Percentiles rank a stretch among this genome's conserved stretches.
Conservation (phyloP, 2,113 vertebrate species). For the Eublepharis macularius region DNA sequence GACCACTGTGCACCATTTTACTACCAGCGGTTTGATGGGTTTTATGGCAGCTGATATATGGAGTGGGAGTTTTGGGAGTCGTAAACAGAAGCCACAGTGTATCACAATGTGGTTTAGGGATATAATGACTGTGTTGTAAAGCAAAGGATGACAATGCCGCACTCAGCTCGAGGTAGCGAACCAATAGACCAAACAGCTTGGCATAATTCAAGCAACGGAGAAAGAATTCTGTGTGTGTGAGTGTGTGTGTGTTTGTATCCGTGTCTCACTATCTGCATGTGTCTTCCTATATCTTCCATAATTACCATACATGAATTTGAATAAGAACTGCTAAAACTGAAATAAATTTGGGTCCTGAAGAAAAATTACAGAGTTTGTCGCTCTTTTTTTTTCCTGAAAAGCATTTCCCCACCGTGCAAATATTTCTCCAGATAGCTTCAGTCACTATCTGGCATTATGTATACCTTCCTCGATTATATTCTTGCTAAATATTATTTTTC, state of each 20-base stretch:
- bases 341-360: slow-evolving; percentile 67
- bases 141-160: slow-evolving; percentile 81
- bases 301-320: slow-evolving; percentile 75
- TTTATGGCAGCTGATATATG: slow-evolving; percentile 90
- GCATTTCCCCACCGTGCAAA: slow-evolving; percentile 32
- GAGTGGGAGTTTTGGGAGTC: slow-evolving; percentile 85
- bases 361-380: slow-evolving; percentile 57
- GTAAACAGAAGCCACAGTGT: slow-evolving; percentile 86
- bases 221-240: slow-evolving; percentile 50
- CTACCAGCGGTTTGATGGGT: slow-evolving; percentile 84
- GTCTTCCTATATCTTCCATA: slow-evolving; percentile 68
- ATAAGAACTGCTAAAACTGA: slow-evolving; percentile 70
- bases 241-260: slow-evolving; percentile 42
- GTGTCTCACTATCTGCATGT: slow-evolving; percentile 47
- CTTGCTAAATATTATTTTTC: neutral
- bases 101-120: slow-evolving; percentile 86
- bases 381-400: slow-evolving; percentile 56
- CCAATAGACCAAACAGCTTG: slow-evolving; percentile 80
- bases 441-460: neutral
- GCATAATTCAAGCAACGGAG: slow-evolving; percentile 77
- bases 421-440: neutral
- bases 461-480: neutral
- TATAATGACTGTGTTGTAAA: slow-evolving; percentile 87
- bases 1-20: slow-evolving; percentile 84
- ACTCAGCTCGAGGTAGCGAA: slow-evolving; percentile 78